phyloP scores from a whole-genome alignment of 2,797 vertebrate genomes.

The Sebastes hopkinsi region DNA sequence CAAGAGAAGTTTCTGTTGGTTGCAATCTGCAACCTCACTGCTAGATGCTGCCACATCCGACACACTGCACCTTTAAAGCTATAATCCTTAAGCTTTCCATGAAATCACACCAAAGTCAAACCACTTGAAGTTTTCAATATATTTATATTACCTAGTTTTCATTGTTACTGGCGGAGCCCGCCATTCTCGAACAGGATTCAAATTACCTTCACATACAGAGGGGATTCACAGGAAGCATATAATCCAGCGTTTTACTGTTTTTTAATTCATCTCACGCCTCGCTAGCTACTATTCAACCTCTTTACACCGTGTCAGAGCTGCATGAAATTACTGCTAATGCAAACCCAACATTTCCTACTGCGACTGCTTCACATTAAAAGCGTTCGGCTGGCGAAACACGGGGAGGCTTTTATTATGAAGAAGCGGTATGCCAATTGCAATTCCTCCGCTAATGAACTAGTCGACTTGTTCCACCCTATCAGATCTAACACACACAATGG shows the following conservation, averaged over 20 bases:
- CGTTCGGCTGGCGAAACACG: neutral
- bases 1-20: neutral
- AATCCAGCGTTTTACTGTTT: neutral
- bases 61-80: neutral
- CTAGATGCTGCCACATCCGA: too few species aligned
- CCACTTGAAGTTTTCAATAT: neutral
- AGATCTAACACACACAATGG: neutral
- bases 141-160: neutral
- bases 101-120: neutral
- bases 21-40: neutral
- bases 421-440: neutral
- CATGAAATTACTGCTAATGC: neutral
- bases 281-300: neutral
- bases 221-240: neutral
- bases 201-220: neutral
- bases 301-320: neutral
- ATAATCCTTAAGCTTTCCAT: neutral
- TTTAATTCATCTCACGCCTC: neutral
- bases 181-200: neutral
- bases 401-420: neutral
- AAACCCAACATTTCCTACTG: neutral
- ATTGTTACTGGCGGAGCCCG: neutral
- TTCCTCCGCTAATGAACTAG: neutral
- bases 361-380: neutral
- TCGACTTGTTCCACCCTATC: neutral